These are phyloP conservation scores for Tapirus terrestris DNA, from an alignment of 2,113 vertebrate species.

Conservation along the genomic window DNA sequence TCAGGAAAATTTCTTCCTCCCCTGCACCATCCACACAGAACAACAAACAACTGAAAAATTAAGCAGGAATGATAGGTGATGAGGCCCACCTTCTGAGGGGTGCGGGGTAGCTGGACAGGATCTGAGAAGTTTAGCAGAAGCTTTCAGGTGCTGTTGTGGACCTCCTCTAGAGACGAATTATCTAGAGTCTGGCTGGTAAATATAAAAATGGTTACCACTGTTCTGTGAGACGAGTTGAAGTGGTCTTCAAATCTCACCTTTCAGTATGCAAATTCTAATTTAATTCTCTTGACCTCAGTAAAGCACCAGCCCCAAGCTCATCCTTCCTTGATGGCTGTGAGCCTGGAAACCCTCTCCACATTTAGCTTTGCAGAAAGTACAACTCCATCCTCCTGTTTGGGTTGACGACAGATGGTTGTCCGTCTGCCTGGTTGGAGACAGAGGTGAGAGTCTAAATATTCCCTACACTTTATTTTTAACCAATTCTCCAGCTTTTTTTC, in stretches of 20 bases:
- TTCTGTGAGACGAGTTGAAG: not conserved
- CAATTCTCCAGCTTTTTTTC: not conserved
- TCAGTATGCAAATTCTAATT: not conserved
- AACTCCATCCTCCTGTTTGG: not conserved
- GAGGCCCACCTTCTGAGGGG: not conserved
- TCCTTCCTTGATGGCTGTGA: not conserved
- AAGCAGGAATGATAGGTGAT: not conserved
- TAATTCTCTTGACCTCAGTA: not conserved
- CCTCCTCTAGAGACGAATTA: not conserved
- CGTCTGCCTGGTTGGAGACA: not conserved
- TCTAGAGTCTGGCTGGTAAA: not conserved
- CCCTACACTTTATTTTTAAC: not conserved
- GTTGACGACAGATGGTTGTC: not conserved
- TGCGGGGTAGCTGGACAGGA: not conserved
- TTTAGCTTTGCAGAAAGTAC: not conserved
- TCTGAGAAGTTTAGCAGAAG: not conserved
- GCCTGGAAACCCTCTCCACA: not conserved
- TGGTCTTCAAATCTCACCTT: not conserved
- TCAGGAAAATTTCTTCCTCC: too few species aligned
- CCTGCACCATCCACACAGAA: not conserved
- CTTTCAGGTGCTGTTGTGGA: not conserved
- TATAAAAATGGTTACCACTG: not conserved
- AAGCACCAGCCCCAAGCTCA: not conserved
- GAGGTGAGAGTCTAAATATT: constrained; percentile 7
- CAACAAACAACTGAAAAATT: not conserved